Evolutionary conservation across 2,888 invertebrate genomes (phyloP).

Genomic region (Caenorhabditis sp.): DNA sequence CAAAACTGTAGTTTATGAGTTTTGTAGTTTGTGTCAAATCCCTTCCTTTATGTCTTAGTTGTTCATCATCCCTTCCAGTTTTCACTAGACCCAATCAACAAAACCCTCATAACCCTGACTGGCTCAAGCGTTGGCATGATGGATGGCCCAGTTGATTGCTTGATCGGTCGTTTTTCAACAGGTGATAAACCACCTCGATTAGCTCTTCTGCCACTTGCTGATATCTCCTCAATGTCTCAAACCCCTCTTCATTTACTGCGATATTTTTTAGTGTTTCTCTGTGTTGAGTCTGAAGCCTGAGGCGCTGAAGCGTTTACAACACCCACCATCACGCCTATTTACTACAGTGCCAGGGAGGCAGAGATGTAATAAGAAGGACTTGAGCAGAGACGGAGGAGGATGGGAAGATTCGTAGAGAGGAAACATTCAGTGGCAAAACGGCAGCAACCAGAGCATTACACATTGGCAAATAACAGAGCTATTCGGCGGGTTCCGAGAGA

Average conservation of each 20-base stretch:
- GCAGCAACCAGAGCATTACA: slow-evolving; percentile 65
- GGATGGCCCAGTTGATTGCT: slow-evolving; percentile 36
- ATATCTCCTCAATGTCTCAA: background rate
- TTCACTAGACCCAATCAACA: slow-evolving; percentile 19
- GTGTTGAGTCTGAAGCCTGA: background rate
- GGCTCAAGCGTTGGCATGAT: slow-evolving; percentile 45
- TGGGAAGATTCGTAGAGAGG: slow-evolving; percentile 50
- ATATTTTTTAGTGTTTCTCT: slow-evolving; percentile 22
- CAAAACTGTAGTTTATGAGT: background rate
- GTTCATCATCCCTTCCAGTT: background rate
- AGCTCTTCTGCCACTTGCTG: slow-evolving; percentile 14
- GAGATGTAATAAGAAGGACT: slow-evolving; percentile 49
- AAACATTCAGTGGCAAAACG: slow-evolving; percentile 51
- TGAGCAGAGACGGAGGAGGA: slow-evolving; percentile 44
- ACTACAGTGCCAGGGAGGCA: slow-evolving; percentile 54
- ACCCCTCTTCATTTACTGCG: slow-evolving; percentile 23
- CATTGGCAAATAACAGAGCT: slow-evolving; percentile 61
- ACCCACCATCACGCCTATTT: slow-evolving; percentile 62
- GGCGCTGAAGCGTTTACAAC: slow-evolving; percentile 41
- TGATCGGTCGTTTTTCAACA: slow-evolving; percentile 25
- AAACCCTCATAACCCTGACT: slow-evolving; percentile 38
- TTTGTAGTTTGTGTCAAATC: background rate
- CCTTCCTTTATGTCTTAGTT: background rate
- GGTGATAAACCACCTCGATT: slow-evolving; percentile 27
- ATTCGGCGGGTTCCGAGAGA: slow-evolving; percentile 45